Percentiles rank a stretch among this genome's conserved stretches.
These are phyloP conservation scores for Caenorhabditis sp. DNA, from an alignment of 2,888 invertebrate species.

Conservation along the genomic window DNA sequence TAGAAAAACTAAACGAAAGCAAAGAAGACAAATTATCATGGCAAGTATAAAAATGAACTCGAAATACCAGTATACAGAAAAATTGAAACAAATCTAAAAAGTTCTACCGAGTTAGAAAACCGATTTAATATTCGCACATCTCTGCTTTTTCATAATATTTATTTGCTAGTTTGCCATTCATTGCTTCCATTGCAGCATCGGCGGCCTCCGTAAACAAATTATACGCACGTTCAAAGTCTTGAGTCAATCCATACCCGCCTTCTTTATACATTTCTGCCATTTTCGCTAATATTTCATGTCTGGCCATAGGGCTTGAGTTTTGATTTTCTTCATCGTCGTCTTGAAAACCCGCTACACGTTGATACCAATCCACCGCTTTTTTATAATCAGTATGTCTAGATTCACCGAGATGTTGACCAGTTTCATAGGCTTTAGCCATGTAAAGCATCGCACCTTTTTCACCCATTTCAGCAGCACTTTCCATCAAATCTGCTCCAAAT, in stretches of 20 bases:
- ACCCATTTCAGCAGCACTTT: slow-evolving; percentile 74
- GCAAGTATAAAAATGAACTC: neutral
- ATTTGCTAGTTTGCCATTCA: slow-evolving; percentile 75
- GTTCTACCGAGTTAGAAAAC: neutral
- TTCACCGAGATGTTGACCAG: slow-evolving; percentile 68
- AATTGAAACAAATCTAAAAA: neutral
- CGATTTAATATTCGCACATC: slow-evolving; percentile 46
- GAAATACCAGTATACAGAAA: neutral
- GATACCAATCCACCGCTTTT: slow-evolving; percentile 44
- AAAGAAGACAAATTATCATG: neutral
- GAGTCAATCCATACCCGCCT: slow-evolving; percentile 73
- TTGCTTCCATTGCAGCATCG: slow-evolving; percentile 74
- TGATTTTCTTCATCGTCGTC: slow-evolving; percentile 52
- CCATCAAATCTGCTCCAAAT: slow-evolving; percentile 70
- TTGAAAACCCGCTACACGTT: slow-evolving; percentile 47
- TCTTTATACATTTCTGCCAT: slow-evolving; percentile 73
- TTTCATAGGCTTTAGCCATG: slow-evolving; percentile 74
- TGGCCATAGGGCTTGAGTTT: slow-evolving; percentile 14
- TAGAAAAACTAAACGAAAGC: neutral
- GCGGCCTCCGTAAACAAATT: slow-evolving; percentile 75
- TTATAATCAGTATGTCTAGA: slow-evolving; percentile 29
- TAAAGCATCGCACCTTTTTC: slow-evolving; percentile 74
- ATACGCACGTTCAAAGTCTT: slow-evolving; percentile 73
- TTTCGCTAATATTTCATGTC: slow-evolving; percentile 73
- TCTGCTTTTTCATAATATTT: slow-evolving; percentile 69